Evolutionary conservation across 1,140 invertebrate species (phyloP).

Genomic region (Daktulosphaira vitifoliae): DNA sequence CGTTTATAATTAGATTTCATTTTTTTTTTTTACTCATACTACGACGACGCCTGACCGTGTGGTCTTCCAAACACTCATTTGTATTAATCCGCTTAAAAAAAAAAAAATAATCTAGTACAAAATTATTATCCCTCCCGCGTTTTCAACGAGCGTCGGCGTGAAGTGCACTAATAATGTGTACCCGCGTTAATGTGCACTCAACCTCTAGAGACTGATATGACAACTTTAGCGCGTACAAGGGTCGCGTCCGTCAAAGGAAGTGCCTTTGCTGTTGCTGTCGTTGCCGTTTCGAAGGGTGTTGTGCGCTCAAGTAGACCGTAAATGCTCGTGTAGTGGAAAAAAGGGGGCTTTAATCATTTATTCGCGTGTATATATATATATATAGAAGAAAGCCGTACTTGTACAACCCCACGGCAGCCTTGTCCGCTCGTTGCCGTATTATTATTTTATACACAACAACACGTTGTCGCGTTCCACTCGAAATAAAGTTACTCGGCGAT

Average conservation of each 20-base stretch:
- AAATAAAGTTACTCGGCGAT: too few species aligned
- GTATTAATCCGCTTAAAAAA: too few species aligned
- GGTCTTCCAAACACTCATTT: too few species aligned
- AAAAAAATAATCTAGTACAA: too few species aligned
- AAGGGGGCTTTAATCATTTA: slow-evolving; percentile 26
- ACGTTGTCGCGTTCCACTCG: too few species aligned
- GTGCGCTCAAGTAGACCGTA: slow-evolving; percentile 6
- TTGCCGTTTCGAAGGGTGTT: neutral
- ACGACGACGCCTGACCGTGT: too few species aligned
- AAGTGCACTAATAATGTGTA: too few species aligned
- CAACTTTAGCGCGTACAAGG: neutral
- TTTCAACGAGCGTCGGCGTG: too few species aligned
- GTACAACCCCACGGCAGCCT: neutral
- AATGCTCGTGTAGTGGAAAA: slow-evolving; percentile 3
- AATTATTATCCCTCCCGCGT: too few species aligned
- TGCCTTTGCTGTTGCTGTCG: too few species aligned
- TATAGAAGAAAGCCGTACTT: neutral
- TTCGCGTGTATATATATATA: neutral
- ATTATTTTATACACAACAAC: slow-evolving; percentile 34
- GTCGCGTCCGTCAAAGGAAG: neutral
- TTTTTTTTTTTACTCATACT: too few species aligned
- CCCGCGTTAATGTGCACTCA: neutral
- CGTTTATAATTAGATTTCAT: too few species aligned
- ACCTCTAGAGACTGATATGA: slow-evolving; percentile 13
- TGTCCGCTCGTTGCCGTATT: slow-evolving; percentile 22